Base-by-base conservation (phyloP, 2,888 invertebrate species). In the Yponomeuta evonymella region DNA sequence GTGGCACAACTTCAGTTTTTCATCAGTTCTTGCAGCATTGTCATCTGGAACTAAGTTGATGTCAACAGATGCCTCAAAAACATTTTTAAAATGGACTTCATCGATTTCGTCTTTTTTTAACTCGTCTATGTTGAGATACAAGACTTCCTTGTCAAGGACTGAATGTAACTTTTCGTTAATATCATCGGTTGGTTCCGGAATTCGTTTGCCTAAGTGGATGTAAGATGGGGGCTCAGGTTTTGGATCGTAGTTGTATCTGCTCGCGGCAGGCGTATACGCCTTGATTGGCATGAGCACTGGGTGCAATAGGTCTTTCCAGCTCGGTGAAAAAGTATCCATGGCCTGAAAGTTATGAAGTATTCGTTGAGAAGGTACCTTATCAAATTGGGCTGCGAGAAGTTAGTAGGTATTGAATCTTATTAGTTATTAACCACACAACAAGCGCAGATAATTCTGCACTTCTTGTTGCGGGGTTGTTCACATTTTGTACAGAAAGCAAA, bases 311-410 rank as follows among this genome's bases (percentile, higher is more conserved):
- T 66, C 66, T 30, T 66, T 66, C 66, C 66, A 66, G 30, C 30
- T 30, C 15, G 66, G 66, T 33, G 30, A 66, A 10, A 66, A 66
- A 6, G 9, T 66, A 30, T 66, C 66, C 66, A 66, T 66, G 29
- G 33, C 66, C 30, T 23, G 23, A 3, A 30, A 58, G 2, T 5
- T 5, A 2, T 5, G 36, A 36, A 36, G 23, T 1, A 23, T 23
- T 23, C 23, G 23, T 23, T 23, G 23, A 23, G 23, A 23, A 0
- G 23, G 23, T 23, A 23, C n/a, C n/a, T n/a, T n/a, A 23, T 23
- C 23, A 23, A 23, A 23, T 23, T 23, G 23, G 23, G 23, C 23
- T 23, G 23, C 23, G 23, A 23, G 23, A 23, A 23, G 23, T 23
- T 23, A 23, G 23, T 23, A 23, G 23, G 23, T 23, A 23, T 23